Conservation (phyloP, 2,797 vertebrate genomes). For the Okamejei kenojei region DNA sequence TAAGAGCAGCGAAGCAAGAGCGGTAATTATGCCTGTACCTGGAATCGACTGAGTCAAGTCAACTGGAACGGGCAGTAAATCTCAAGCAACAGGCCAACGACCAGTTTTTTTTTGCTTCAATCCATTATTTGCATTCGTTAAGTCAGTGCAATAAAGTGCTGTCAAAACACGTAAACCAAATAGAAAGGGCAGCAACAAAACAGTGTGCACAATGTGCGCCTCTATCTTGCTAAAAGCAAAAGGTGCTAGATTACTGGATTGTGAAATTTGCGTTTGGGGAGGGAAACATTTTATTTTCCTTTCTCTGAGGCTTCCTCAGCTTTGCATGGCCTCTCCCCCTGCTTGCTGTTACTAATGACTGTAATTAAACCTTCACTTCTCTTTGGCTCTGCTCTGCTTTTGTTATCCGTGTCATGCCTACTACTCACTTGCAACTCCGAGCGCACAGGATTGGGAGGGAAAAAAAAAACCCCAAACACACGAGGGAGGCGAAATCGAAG, state of each 20-base stretch:
- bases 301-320: conserved; percentile 34
- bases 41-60: background rate
- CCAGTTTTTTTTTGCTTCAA: background rate
- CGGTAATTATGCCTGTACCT: background rate
- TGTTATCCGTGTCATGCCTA: conserved; percentile 56
- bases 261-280: conserved; percentile 42
- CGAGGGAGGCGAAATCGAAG: conserved; percentile 42
- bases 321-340: conserved; percentile 51
- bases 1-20: background rate
- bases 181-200: background rate
- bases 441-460: conserved; percentile 41
- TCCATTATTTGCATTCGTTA: conserved; percentile 4
- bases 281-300: conserved; percentile 35
- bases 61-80: background rate
- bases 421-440: conserved; percentile 69
- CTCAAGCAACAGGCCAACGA: background rate
- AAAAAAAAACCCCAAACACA: background rate
- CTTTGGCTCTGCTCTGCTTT: conserved; percentile 47
- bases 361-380: conserved; percentile 67
- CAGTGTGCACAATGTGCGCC: background rate
- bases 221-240: background rate
- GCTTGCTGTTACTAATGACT: conserved; percentile 72
- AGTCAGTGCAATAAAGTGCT: conserved; percentile 1
- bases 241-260: background rate
- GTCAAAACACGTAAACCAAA: conserved; percentile 2